Percentiles rank a stretch among this genome's conserved stretches.
These are phyloP conservation scores for Drosophila orosa DNA, from an alignment of 1,140 invertebrate species.

Conservation along the genomic window DNA sequence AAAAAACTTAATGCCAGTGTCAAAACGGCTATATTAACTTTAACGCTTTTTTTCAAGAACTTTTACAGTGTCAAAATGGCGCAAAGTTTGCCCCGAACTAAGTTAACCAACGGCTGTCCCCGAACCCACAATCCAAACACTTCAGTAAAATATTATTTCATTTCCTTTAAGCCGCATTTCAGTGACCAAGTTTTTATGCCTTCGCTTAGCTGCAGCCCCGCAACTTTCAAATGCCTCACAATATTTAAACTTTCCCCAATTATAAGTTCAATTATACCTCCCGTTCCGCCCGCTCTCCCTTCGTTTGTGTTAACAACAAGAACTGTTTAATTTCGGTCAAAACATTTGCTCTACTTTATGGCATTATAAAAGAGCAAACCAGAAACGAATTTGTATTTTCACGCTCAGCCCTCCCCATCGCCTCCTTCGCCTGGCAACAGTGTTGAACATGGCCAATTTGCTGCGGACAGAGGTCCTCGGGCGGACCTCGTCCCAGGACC, in stretches of 20 bases:
- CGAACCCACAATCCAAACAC: conserved; percentile 24
- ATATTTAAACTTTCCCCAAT: conserved; percentile 64
- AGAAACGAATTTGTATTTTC: conserved; percentile 70
- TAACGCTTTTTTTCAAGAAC: conserved; percentile 3
- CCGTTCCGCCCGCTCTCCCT: conserved; percentile 10
- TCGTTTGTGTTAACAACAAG: conserved; percentile 48
- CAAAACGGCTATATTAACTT: conserved; percentile 5
- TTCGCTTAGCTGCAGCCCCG: conserved; percentile 18
- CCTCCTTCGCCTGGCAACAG: conserved; percentile 34
- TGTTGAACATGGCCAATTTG: conserved; percentile 72
- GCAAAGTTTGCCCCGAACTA: conserved; percentile 4
- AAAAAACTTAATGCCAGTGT: conserved; percentile 7
- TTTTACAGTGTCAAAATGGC: conserved; percentile 24
- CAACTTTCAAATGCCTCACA: conserved; percentile 48
- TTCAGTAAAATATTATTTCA: conserved; percentile 46
- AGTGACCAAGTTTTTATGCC: conserved; percentile 39
- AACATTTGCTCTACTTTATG: conserved; percentile 70
- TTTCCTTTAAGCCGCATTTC: conserved; percentile 44
- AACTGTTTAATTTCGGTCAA: conserved; percentile 67
- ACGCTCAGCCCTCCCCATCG: conserved; percentile 2
- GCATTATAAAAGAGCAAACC: conserved; percentile 60
- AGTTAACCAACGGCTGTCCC: conserved; percentile 23
- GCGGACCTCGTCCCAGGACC: conserved; percentile 15
- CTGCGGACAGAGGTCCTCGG: conserved; percentile 49
- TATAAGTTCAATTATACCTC: conserved; percentile 70